These are phyloP conservation scores for Terebella lapidaria DNA, from an alignment of 2,888 invertebrate species.

Conservation along the genomic window DNA sequence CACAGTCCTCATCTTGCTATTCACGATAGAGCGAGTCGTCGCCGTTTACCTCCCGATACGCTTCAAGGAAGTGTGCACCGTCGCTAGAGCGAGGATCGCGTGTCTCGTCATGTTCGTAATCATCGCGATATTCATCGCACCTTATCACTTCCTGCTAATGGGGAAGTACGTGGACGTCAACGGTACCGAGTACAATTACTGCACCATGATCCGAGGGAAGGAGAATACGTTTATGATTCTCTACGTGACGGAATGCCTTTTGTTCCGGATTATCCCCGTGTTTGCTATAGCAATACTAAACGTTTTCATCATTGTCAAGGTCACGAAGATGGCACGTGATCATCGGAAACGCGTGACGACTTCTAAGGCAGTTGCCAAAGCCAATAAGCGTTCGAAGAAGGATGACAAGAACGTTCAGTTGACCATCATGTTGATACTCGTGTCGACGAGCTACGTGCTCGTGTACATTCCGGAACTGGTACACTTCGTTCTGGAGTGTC, in stretches of 20 bases:
- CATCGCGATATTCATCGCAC: slow-evolving; percentile 20
- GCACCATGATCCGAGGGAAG: slow-evolving; percentile 11
- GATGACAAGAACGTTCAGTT: slow-evolving; percentile 23
- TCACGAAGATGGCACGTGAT: slow-evolving; percentile 10
- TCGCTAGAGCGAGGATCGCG: slow-evolving; percentile 18
- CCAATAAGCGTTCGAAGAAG: background rate
- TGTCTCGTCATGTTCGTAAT: slow-evolving; percentile 12
- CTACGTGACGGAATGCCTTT: slow-evolving; percentile 21
- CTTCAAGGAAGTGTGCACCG: slow-evolving; percentile 28
- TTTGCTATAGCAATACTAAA: slow-evolving; percentile 27
- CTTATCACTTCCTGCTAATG: slow-evolving; percentile 24
- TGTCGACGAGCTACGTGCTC: slow-evolving; percentile 28
- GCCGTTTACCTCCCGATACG: slow-evolving; percentile 26
- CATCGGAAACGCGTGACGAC: background rate
- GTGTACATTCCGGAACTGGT: slow-evolving; percentile 25
- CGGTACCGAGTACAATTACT: slow-evolving; percentile 14
- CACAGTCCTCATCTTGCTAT: slow-evolving; percentile 26
- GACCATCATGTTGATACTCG: slow-evolving; percentile 29
- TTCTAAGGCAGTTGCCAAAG: background rate
- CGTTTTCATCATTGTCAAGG: slow-evolving; percentile 26
- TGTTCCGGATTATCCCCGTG: slow-evolving; percentile 25
- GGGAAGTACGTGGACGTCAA: slow-evolving; percentile 5
- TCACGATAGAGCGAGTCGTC: slow-evolving; percentile 27
- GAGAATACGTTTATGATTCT: slow-evolving; percentile 15
- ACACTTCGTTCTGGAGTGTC: slow-evolving; percentile 16